phyloP scores from a whole-genome alignment of 2,797 vertebrate species.

The Channa striata region DNA sequence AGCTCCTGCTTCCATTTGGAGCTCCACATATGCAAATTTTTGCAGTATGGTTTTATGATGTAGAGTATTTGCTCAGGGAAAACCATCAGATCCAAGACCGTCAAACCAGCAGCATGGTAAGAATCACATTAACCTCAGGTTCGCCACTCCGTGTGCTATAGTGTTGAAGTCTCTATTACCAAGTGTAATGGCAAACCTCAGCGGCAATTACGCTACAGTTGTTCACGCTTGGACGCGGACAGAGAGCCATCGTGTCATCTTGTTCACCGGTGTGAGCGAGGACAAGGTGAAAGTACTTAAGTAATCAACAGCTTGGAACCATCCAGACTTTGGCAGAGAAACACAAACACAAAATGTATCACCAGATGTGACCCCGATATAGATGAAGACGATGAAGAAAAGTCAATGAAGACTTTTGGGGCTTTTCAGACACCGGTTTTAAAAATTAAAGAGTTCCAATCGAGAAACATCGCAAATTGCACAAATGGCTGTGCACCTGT shows the following conservation, averaged over 20 bases:
- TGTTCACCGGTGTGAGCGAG: constrained; percentile 1
- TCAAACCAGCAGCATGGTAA: constrained; percentile 29
- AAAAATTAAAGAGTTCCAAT: too few species aligned
- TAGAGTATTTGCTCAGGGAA: constrained; percentile 42
- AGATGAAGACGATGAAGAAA: not conserved
- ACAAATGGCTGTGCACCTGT: too few species aligned
- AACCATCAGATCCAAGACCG: constrained; percentile 1
- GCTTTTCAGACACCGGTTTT: too few species aligned
- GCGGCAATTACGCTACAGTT: constrained; percentile 14
- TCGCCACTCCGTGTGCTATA: not conserved
- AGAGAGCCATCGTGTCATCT: constrained; percentile 14
- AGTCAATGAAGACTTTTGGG: too few species aligned
- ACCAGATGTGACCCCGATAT: not conserved
- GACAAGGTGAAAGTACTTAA: constrained; percentile 28
- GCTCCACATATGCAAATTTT: constrained; percentile 45
- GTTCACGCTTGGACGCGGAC: constrained; percentile 30
- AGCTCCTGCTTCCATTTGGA: constrained; percentile 1
- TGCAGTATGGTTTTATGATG: constrained; percentile 46
- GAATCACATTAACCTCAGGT: not conserved
- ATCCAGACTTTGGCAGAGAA: not conserved
- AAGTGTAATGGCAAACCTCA: constrained; percentile 10
- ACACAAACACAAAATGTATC: not conserved
- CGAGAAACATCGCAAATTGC: too few species aligned
- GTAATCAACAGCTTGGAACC: not conserved
- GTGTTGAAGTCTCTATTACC: constrained; percentile 4